Evolutionary conservation across 2,797 vertebrate genomes (phyloP), one percentile per base, ranked within the genome.

Genomic region (Furcifer pardalis): DNA sequence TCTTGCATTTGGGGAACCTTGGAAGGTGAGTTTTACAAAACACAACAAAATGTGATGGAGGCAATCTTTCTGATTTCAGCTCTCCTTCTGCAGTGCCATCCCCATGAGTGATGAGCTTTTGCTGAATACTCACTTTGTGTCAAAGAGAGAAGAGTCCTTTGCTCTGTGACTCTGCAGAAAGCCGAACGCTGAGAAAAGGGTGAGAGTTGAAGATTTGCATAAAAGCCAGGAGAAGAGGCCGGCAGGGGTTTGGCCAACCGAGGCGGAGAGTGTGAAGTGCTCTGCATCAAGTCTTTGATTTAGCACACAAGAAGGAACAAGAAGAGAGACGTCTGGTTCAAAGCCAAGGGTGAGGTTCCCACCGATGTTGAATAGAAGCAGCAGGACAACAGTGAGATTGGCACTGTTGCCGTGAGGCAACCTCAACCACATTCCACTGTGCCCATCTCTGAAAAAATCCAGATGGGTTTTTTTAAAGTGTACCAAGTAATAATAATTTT

Each of bases 301-400:
- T 66, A 81, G 83, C 42, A 77, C 62, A 35, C 32, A 72, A 88
- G 62, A 44, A 92, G 90, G 88, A 78, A 87, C 86, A 87, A 84
- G 63, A 78, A 84, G 85, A 84, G 30, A 88, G 93, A 89, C 83
- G 86, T 77, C 37, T 0, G 35, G 13, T 87, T 89, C 84, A 84
- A 78, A 84, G 87, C 89, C 7, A 82, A 93, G 90, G 87, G 63
- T 84, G 77, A 1, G 25, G 35, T 79, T 81, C 79, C 90, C 30
- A 1, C 1, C 40, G 88, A 81, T 90, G 78, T 0, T 3, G 79
- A 92, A 82, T 83, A 32, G 82, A 91, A 79, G 3, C 59, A 80
- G 62, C 85, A 25, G 12, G 79, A 44, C 85, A 52, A 63, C 1
- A 46, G 91, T 23, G 85, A 81, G 87, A 77, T 89, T 88, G 77